Percentiles rank a stretch among this genome's conserved stretches.
These are phyloP conservation scores for Avahi laniger DNA, from an alignment of 2,797 vertebrate species.

Conservation along the genomic window DNA sequence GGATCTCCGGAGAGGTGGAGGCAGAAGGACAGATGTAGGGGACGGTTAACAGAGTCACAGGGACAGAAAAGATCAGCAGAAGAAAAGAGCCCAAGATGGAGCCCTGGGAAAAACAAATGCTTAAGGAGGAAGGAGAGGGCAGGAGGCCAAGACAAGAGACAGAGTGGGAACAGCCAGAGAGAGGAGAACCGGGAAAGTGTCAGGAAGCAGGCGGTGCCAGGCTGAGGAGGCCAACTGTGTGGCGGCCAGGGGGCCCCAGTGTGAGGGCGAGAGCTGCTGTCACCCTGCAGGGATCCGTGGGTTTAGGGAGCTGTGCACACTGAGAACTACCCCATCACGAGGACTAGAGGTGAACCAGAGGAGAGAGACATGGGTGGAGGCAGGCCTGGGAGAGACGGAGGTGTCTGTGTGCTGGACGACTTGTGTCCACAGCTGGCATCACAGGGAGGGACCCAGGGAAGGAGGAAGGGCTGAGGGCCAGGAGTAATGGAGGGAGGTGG, in stretches of 20 bases:
- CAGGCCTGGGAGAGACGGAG: neutral
- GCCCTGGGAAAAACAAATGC: neutral
- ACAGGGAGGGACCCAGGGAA: neutral
- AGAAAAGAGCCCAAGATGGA: neutral
- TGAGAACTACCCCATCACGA: neutral
- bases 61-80: neutral
- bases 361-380: neutral
- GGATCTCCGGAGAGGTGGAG: neutral
- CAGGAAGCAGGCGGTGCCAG: neutral
- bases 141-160: neutral
- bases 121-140: neutral
- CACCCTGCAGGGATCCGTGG: rapidly evolving
- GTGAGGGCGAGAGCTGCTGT: neutral
- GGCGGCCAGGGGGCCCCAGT: neutral
- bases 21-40: neutral
- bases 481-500: neutral
- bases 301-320: neutral
- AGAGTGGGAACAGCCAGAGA: neutral
- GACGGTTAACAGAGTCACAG: neutral
- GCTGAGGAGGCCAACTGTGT: neutral
- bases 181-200: neutral
- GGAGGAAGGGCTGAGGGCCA: neutral
- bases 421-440: neutral
- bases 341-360: neutral
- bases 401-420: neutral